Percentiles rank a stretch among this genome's conserved stretches.
Evolutionary conservation across 2,113 vertebrate species (phyloP).

Genomic region (Macrotis lagotis): DNA sequence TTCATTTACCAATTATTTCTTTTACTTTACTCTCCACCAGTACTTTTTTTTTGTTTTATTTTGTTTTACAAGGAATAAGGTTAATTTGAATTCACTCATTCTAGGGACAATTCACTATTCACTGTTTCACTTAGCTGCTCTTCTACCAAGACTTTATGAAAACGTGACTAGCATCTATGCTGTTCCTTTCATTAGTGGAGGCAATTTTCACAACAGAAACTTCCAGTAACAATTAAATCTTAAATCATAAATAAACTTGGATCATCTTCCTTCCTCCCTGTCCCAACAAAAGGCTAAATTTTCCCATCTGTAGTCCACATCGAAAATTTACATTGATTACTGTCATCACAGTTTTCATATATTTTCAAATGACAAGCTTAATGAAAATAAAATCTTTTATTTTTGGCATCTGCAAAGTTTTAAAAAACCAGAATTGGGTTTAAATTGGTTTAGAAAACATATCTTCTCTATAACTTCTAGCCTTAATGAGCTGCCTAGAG

Average conservation of each 20-base stretch:
- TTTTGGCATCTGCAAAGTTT: neutral
- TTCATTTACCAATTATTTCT: neutral
- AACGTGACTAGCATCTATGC: neutral
- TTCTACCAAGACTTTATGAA: no score
- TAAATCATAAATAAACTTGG: neutral
- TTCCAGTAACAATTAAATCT: neutral
- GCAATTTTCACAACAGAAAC: neutral
- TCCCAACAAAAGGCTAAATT: neutral
- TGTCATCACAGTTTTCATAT: neutral
- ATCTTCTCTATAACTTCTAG: neutral
- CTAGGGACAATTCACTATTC: no score
- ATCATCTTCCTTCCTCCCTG: neutral
- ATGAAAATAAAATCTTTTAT: neutral
- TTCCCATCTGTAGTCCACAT: neutral
- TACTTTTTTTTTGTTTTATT: no score
- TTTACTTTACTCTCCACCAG: neutral
- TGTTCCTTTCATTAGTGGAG: neutral
- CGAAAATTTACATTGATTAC: neutral
- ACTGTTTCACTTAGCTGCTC: no score
- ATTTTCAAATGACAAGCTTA: neutral
- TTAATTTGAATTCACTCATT: no score
- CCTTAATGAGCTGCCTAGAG: no score
- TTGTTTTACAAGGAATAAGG: no score
- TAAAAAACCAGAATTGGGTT: neutral
- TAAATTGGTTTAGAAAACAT: neutral